Evolutionary conservation across 2,888 invertebrate genomes (phyloP).

Genomic region (Acrobasis repandana): DNA sequence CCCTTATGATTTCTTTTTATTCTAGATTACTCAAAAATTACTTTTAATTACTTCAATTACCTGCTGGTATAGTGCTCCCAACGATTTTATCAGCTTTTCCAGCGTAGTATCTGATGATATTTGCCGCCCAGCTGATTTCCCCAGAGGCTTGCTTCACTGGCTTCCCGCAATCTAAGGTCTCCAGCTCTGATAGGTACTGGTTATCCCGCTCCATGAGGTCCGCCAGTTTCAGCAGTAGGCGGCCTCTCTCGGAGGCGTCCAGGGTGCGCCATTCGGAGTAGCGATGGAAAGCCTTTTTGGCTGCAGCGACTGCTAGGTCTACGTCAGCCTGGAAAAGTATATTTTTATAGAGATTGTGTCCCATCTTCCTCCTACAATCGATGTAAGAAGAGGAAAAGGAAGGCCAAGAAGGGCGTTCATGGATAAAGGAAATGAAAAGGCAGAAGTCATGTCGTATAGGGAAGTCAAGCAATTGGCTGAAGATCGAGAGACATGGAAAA

Average conservation of each 20-base stretch:
- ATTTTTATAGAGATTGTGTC: background rate
- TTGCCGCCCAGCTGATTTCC: constrained; percentile 84
- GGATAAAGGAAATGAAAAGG: too few relatives aligned
- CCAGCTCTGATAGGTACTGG: constrained; percentile 89
- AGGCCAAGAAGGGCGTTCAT: too few relatives aligned
- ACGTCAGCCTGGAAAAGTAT: constrained; percentile 85
- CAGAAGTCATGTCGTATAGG: too few relatives aligned
- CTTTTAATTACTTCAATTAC: constrained; percentile 35
- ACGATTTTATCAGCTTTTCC: constrained; percentile 96
- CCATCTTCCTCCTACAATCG: too few relatives aligned
- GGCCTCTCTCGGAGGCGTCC: constrained; percentile 90
- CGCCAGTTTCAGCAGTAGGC: constrained; percentile 87
- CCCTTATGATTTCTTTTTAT: too few relatives aligned
- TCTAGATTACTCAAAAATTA: background rate
- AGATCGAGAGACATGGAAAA: too few relatives aligned
- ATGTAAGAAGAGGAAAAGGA: too few relatives aligned
- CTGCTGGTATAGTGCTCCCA: constrained; percentile 88
- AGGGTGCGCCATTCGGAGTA: constrained; percentile 89
- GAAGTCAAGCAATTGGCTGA: too few relatives aligned
- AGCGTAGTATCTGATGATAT: constrained; percentile 90
- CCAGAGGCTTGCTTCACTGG: constrained; percentile 87
- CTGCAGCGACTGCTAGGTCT: constrained; percentile 90
- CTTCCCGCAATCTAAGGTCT: constrained; percentile 97
- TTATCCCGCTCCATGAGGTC: constrained; percentile 89
- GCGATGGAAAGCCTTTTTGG: constrained; percentile 88